Evolutionary conservation across 1,140 invertebrate genomes (phyloP).

Genomic region (Drosophila santomea): DNA sequence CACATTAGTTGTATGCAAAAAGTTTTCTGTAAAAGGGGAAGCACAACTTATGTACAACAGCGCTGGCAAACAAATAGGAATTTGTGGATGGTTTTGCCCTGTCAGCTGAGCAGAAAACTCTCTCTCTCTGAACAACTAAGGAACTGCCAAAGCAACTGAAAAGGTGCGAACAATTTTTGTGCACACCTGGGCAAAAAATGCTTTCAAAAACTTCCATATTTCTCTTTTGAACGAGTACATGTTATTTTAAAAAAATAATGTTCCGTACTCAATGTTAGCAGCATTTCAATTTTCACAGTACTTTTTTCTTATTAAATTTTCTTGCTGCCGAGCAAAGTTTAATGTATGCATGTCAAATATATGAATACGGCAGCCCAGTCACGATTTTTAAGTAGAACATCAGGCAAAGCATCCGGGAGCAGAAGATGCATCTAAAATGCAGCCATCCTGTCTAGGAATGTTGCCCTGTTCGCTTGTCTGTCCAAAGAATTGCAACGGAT

Average conservation of each 20-base stretch:
- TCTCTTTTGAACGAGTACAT: slow-evolving; percentile 16
- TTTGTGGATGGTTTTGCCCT: slow-evolving; percentile 67
- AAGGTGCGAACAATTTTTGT: slow-evolving; percentile 70
- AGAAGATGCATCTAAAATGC: slow-evolving; percentile 52
- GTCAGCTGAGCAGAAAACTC: slow-evolving; percentile 63
- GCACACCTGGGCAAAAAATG: slow-evolving; percentile 76
- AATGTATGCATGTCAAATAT: slow-evolving; percentile 69
- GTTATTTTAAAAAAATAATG: slow-evolving; percentile 53
- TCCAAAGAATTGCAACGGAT: slow-evolving; percentile 45
- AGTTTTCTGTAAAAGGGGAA: slow-evolving; percentile 62
- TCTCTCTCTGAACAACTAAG: slow-evolving; percentile 45
- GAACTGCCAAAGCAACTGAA: slow-evolving; percentile 51
- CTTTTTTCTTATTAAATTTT: slow-evolving; percentile 58
- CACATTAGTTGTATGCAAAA: slow-evolving; percentile 79
- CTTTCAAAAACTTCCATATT: slow-evolving; percentile 75
- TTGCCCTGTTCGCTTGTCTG: slow-evolving; percentile 35
- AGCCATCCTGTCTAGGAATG: slow-evolving; percentile 49
- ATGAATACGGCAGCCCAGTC: slow-evolving; percentile 67
- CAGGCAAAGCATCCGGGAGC: slow-evolving; percentile 23
- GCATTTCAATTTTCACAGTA: slow-evolving; percentile 67
- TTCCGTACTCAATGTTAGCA: slow-evolving; percentile 60
- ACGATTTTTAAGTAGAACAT: slow-evolving; percentile 71
- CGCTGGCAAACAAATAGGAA: slow-evolving; percentile 66
- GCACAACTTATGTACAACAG: slow-evolving; percentile 52
- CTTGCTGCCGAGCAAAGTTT: slow-evolving; percentile 52